Conservation (phyloP, 2,888 invertebrate genomes). For the Nycteola revayana region DNA sequence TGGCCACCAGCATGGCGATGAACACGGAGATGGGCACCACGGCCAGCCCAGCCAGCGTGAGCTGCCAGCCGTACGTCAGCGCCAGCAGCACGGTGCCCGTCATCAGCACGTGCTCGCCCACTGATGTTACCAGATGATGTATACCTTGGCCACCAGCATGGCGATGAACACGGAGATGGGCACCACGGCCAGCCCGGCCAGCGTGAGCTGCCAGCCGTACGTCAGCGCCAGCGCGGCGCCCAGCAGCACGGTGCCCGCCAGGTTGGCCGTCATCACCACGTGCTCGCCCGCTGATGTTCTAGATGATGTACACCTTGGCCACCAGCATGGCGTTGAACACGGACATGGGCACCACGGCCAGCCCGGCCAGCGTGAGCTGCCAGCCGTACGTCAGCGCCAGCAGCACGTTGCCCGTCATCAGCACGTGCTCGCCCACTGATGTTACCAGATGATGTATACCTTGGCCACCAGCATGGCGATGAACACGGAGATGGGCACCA, state of each 20-base stretch:
- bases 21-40: conserved; percentile 88
- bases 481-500: conserved; percentile 88
- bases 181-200: conserved; percentile 88
- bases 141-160: conserved; percentile 88
- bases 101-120: conserved; percentile 87
- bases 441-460: too few relatives aligned
- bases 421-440: too few relatives aligned
- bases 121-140: too few relatives aligned
- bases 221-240: conserved; percentile 86
- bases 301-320: too few relatives aligned
- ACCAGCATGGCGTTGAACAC: conserved; percentile 86
- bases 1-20: conserved; percentile 87
- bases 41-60: conserved; percentile 89
- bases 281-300: too few relatives aligned
- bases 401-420: conserved; percentile 87
- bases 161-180: conserved; percentile 88
- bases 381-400: conserved; percentile 90
- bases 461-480: conserved; percentile 88
- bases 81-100: conserved; percentile 87
- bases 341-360: conserved; percentile 89
- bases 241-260: conserved; percentile 85
- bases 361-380: conserved; percentile 90
- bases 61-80: conserved; percentile 90
- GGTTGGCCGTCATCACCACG: conserved; percentile 87
- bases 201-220: conserved; percentile 92